Evolutionary conservation across 2,113 vertebrate species (phyloP).

Genomic region (Anolis carolinensis): DNA sequence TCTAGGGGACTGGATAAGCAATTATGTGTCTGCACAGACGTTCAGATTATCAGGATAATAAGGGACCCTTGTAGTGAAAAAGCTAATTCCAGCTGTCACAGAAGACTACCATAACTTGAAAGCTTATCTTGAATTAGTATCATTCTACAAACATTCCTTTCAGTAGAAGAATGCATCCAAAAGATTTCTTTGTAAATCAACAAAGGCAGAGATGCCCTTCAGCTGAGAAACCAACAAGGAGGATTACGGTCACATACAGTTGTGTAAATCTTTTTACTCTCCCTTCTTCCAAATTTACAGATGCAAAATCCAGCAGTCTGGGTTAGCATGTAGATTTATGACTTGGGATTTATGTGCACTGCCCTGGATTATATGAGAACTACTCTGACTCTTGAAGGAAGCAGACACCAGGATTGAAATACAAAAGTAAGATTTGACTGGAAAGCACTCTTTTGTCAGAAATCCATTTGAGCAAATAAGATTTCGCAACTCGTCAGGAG

Average conservation of each 20-base stretch:
- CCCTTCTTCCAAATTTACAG: constrained; percentile 65
- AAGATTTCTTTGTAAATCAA: constrained; percentile 34
- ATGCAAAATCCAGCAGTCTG: constrained; percentile 69
- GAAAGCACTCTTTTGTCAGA: constrained; percentile 26
- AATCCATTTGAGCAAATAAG: not conserved
- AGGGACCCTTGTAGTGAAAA: not conserved
- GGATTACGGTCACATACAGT: constrained; percentile 52
- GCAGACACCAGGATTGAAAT: constrained; percentile 44
- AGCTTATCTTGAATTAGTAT: not conserved
- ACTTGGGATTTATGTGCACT: constrained; percentile 65
- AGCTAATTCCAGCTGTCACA: not conserved
- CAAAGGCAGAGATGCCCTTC: constrained; percentile 17
- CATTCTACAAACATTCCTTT: not conserved
- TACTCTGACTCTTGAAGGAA: constrained; percentile 17
- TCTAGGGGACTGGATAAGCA: not conserved
- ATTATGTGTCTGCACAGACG: not conserved
- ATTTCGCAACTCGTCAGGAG: not conserved
- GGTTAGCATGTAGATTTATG: constrained; percentile 69
- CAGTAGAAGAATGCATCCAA: constrained; percentile 46
- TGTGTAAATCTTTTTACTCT: constrained; percentile 69
- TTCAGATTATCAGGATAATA: too few relatives aligned
- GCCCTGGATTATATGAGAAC: constrained; percentile 70
- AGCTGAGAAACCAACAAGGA: constrained; percentile 55
- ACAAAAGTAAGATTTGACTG: constrained; percentile 34
- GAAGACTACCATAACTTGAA: not conserved